A percentile compares a stretch with the other conserved stretches of the same genome.
Evolutionary conservation across 1,140 invertebrate species (phyloP).

Genomic region (Maconellicoccus hirsutus): DNA sequence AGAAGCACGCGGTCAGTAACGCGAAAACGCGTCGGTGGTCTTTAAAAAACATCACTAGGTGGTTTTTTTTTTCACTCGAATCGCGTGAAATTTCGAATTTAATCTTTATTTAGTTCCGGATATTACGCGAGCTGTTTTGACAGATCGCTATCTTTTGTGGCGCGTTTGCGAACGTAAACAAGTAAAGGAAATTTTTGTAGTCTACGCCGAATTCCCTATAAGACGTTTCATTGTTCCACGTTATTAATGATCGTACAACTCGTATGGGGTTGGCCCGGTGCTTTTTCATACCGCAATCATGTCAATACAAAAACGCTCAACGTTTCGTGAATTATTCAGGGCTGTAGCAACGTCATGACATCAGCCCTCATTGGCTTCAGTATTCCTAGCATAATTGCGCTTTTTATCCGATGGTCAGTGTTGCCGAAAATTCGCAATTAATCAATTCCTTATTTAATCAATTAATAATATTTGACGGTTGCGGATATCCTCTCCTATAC

Average conservation of each 20-base stretch:
- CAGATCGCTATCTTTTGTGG: slow-evolving; percentile 20
- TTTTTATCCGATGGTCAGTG: no score
- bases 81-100: not conserved
- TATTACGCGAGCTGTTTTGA: slow-evolving; percentile 14
- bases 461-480: slow-evolving; percentile 19
- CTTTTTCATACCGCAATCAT: no score
- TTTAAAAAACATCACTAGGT: not conserved
- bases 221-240: slow-evolving; percentile 2
- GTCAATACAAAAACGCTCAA: no score
- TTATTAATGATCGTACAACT: slow-evolving; percentile 2
- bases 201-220: not conserved
- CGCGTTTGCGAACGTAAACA: not conserved
- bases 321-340: no score
- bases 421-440: slow-evolving; percentile 4
- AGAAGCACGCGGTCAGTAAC: not conserved
- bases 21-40: not conserved
- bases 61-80: not conserved
- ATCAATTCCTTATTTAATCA: slow-evolving; percentile 2
- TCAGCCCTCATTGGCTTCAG: no score
- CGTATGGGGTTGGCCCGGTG: no score
- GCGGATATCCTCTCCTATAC: not conserved
- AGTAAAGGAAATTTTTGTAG: not conserved
- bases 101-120: slow-evolving; percentile 13
- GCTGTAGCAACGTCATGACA: no score
- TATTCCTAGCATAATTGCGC: no score